These are phyloP conservation scores for Drosophila setifemur DNA, from an alignment of 1,140 invertebrate genomes.

Conservation along the genomic window DNA sequence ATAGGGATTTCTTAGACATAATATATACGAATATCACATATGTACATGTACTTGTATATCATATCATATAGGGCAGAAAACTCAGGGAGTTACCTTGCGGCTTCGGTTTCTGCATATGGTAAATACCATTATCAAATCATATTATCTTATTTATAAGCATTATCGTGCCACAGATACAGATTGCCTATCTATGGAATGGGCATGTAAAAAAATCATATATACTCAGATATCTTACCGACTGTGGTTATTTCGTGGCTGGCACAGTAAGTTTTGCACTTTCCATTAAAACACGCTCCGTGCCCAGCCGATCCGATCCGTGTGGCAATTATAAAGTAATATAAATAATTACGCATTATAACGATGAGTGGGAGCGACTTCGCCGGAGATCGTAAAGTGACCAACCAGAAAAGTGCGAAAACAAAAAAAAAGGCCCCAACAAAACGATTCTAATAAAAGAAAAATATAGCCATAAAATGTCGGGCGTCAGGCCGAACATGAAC, in stretches of 20 bases:
- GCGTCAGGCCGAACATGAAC: conserved; percentile 55
- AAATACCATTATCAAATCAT: conserved; percentile 82
- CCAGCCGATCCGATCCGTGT: conserved; percentile 1
- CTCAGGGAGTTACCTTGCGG: conserved; percentile 11
- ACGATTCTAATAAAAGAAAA: conserved; percentile 54
- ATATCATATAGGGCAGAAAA: neutral
- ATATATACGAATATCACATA: neutral
- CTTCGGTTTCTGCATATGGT: conserved; percentile 79
- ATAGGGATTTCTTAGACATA: neutral
- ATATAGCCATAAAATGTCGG: conserved; percentile 50
- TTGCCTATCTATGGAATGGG: conserved; percentile 80
- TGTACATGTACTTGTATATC: neutral
- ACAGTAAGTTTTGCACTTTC: conserved; percentile 80
- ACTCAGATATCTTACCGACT: conserved; percentile 70
- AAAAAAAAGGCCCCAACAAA: conserved; percentile 26
- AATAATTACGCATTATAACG: conserved; percentile 32
- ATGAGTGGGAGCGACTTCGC: conserved; percentile 1
- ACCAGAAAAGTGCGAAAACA: conserved; percentile 28
- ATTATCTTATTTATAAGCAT: conserved; percentile 82
- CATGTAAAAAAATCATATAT: conserved; percentile 70
- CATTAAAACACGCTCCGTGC: conserved; percentile 66
- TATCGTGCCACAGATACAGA: conserved; percentile 80
- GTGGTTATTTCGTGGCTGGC: conserved; percentile 73
- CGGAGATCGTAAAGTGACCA: conserved; percentile 57
- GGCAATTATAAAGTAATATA: conserved; percentile 21